Evolutionary conservation across 2,888 invertebrate species (phyloP).

Genomic region (Amorpha juglandis): DNA sequence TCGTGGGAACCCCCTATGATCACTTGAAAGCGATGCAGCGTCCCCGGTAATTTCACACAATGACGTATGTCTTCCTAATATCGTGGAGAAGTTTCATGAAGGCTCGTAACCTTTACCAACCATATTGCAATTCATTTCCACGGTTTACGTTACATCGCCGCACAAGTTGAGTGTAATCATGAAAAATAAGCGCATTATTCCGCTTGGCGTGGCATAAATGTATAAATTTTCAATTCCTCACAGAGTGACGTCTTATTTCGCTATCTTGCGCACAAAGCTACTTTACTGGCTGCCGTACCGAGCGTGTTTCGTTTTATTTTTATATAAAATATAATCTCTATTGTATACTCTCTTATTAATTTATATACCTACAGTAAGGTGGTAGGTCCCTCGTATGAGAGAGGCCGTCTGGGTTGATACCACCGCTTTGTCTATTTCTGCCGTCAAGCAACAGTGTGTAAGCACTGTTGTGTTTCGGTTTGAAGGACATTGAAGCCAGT

Average conservation of each 20-base stretch:
- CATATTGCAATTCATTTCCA: constrained; percentile 8
- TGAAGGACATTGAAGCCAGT: no score
- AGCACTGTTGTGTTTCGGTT: no score
- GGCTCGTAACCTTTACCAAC: neutral
- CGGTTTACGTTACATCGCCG: neutral
- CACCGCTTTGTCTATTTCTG: no score
- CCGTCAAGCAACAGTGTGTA: no score
- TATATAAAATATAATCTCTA: neutral
- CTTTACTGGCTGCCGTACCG: constrained; percentile 29
- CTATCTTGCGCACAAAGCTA: constrained; percentile 48
- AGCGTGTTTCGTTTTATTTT: constrained; percentile 14
- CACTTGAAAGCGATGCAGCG: no score
- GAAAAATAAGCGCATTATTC: constrained; percentile 46
- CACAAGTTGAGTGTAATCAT: constrained; percentile 18
- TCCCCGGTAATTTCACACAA: no score
- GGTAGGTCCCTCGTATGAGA: no score
- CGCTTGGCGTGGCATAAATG: constrained; percentile 41
- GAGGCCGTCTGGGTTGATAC: no score
- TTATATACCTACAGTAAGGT: neutral
- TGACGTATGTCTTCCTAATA: no score
- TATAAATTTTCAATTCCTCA: constrained; percentile 57
- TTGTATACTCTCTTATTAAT: neutral
- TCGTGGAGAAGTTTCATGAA: neutral
- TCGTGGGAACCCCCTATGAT: no score
- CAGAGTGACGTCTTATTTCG: constrained; percentile 52